A percentile compares a stretch with the other conserved stretches of the same genome.
Conservation (phyloP, 92 coral and sea anemone species). For the Scolanthus callimorphus region DNA sequence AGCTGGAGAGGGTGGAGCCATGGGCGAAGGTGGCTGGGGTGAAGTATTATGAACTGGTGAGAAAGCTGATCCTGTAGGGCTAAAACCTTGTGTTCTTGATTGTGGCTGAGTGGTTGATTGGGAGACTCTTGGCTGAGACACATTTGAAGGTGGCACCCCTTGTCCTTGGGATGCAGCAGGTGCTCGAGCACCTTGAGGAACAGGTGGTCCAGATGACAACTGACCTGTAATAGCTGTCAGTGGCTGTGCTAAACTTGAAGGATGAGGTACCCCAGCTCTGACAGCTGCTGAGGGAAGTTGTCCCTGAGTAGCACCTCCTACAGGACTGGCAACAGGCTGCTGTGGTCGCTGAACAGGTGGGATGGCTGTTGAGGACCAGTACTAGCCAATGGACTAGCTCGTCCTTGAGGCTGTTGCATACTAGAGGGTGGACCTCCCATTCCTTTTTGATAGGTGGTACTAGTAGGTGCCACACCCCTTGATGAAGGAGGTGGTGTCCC, state of each 20-base stretch:
- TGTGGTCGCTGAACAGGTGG: not conserved
- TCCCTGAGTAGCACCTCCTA: not conserved
- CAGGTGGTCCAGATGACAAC: not conserved
- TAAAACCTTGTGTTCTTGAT: not conserved
- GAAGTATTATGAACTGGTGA: constrained; percentile 6
- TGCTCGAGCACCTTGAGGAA: not conserved
- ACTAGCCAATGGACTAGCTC: not conserved
- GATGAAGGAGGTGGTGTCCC: constrained; percentile 9
- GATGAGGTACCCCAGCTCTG: too few species aligned
- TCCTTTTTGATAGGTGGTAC: not conserved
- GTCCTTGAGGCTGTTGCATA: not conserved
- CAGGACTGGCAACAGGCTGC: not conserved
- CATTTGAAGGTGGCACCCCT: not conserved
- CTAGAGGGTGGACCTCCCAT: not conserved
- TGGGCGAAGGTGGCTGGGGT: not conserved
- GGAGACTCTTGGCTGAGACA: not conserved
- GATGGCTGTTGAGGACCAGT: too few species aligned
- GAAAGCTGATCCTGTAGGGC: constrained; percentile 22
- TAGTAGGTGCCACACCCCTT: not conserved
- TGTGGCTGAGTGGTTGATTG: not conserved
- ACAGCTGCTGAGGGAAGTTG: too few species aligned
- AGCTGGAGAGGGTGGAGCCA: constrained; percentile 10
- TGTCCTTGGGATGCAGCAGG: not conserved
- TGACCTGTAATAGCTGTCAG: too few species aligned
- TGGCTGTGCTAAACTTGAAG: too few species aligned